Percentiles rank a stretch among this genome's conserved stretches.
Conservation (phyloP, 2,797 vertebrate species). For the Gastrophryne carolinensis region DNA sequence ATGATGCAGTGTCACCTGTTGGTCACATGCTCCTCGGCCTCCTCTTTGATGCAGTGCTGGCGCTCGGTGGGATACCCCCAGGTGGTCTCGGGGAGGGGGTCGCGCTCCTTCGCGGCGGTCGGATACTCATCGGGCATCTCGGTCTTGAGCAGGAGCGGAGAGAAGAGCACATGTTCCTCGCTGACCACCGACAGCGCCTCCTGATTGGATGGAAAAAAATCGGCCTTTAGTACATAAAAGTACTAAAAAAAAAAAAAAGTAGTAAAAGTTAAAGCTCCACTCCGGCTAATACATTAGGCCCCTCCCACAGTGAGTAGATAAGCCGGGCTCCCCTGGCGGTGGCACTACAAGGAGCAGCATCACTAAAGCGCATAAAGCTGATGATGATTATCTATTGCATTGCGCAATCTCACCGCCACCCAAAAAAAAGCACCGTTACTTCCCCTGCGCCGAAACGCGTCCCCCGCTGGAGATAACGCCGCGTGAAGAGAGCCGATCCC, state of each 20-base stretch:
- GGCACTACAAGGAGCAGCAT: too few relatives aligned
- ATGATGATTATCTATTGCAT: too few relatives aligned
- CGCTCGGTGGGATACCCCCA: conserved; percentile 11
- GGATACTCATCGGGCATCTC: conserved; percentile 46
- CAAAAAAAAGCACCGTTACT: too few relatives aligned
- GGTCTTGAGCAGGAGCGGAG: conserved; percentile 31
- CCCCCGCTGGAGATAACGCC: background rate
- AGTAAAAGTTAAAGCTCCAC: too few relatives aligned
- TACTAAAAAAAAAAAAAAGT: too few relatives aligned
- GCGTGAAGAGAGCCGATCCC: background rate
- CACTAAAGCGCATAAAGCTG: too few relatives aligned
- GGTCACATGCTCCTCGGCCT: background rate
- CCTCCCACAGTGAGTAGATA: too few relatives aligned
- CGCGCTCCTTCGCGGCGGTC: conserved; percentile 9
- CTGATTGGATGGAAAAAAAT: background rate
- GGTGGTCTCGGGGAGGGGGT: background rate
- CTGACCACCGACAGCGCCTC: conserved; percentile 43
- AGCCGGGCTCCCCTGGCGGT: too few relatives aligned
- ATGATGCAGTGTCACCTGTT: conserved; percentile 27
- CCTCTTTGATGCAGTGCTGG: conserved; percentile 29
- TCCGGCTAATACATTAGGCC: too few relatives aligned
- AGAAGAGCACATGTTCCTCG: conserved; percentile 32
- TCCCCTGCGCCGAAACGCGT: background rate
- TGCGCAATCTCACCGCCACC: too few relatives aligned
- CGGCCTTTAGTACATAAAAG: too few relatives aligned